phyloP scores from a whole-genome alignment of 2,113 vertebrate genomes.

The Melierax canorus region DNA sequence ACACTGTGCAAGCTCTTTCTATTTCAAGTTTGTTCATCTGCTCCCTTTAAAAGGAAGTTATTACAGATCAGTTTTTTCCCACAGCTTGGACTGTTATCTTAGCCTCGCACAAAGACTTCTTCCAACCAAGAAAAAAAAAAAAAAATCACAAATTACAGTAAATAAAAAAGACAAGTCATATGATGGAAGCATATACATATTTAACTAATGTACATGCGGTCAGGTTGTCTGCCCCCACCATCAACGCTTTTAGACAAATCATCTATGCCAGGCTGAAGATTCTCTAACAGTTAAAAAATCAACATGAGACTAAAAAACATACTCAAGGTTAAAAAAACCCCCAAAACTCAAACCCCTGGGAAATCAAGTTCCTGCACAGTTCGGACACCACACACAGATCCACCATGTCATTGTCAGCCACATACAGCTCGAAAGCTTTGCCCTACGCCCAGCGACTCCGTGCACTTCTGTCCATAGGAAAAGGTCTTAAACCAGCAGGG shows the following conservation, averaged over 20 bases:
- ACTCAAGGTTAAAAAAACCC: not conserved
- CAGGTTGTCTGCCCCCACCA: not conserved
- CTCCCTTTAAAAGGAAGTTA: not conserved
- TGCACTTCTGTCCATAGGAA: accelerated
- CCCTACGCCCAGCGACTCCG: not conserved
- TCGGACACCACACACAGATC: not conserved
- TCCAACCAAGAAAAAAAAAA: not conserved
- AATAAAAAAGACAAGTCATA: not conserved
- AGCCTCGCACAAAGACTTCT: not conserved
- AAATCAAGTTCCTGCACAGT: not conserved
- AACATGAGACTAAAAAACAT: not conserved
- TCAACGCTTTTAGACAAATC: not conserved
- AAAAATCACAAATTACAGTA: not conserved
- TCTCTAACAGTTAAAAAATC: not conserved
- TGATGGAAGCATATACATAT: not conserved
- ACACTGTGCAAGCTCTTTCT: not conserved
- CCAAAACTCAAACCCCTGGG: not conserved
- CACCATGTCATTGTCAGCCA: not conserved
- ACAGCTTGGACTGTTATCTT: not conserved
- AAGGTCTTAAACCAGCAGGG: not conserved
- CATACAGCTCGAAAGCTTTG: not conserved
- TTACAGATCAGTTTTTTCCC: not conserved
- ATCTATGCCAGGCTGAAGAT: not conserved
- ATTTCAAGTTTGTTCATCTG: not conserved
- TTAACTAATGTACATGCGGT: accelerated